Evolutionary conservation across 2,888 invertebrate genomes (phyloP).

Genomic region (Flexamia atlantica): DNA sequence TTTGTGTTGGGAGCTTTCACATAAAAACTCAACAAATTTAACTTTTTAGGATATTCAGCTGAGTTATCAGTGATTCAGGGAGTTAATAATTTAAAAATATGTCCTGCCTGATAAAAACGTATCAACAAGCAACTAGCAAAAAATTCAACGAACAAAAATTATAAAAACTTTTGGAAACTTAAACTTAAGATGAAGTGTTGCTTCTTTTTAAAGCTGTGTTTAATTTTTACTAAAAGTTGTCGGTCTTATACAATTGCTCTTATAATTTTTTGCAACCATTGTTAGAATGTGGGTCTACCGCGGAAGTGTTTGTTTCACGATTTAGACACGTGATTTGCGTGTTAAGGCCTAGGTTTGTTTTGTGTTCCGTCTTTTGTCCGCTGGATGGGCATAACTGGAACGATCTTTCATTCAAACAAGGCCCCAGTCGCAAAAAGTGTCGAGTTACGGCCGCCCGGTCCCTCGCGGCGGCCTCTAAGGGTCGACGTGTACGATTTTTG

Average conservation of each 20-base stretch:
- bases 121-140: too few species aligned
- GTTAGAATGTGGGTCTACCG: background rate
- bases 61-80: too few species aligned
- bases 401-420: conserved; percentile 3
- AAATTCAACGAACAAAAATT: too few species aligned
- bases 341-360: conserved; percentile 24
- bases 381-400: conserved; percentile 17
- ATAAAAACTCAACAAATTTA: background rate
- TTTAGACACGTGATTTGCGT: background rate
- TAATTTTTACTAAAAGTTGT: too few species aligned
- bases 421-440: conserved; percentile 30
- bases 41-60: too few species aligned
- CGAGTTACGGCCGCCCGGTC: conserved; percentile 1
- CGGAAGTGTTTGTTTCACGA: background rate
- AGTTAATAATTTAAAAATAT: too few species aligned
- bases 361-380: conserved; percentile 10
- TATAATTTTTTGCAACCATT: too few species aligned
- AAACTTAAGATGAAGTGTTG: too few species aligned
- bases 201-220: too few species aligned
- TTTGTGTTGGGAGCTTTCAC: background rate
- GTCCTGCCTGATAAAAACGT: too few species aligned
- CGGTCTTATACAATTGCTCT: too few species aligned
- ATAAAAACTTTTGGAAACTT: too few species aligned
- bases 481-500: conserved; percentile 10
- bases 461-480: background rate